phyloP scores from a whole-genome alignment of 2,888 invertebrate species.

The Pammene fasciana region DNA sequence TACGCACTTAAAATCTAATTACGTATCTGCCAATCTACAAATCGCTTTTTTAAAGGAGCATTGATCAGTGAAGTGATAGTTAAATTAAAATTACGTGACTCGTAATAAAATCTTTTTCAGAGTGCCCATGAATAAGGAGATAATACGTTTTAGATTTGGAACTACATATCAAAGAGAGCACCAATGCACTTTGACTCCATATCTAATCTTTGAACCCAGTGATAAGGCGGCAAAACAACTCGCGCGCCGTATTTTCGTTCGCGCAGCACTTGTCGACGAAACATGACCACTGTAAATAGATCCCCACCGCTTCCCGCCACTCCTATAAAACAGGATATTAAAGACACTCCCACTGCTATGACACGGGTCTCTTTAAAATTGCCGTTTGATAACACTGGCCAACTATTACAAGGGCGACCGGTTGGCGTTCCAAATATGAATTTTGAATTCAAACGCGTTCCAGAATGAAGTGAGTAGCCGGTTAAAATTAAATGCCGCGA shows the following conservation, averaged over 20 bases:
- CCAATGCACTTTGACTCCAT: slow-evolving; percentile 33
- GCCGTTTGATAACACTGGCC: slow-evolving; percentile 79
- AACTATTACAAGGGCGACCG: slow-evolving; percentile 84
- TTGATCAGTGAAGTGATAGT: not conserved
- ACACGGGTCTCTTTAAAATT: slow-evolving; percentile 60
- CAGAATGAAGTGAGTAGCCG: slow-evolving; percentile 64
- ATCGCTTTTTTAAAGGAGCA: not conserved
- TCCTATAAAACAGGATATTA: slow-evolving; percentile 49
- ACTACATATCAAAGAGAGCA: slow-evolving; percentile 9
- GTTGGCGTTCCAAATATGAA: slow-evolving; percentile 80
- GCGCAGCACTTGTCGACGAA: slow-evolving; percentile 81
- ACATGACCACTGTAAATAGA: slow-evolving; percentile 65
- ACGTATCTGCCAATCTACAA: not conserved
- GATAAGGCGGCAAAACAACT: slow-evolving; percentile 83
- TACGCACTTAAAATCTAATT: not conserved
- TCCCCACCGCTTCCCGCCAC: slow-evolving; percentile 58
- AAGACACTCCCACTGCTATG: slow-evolving; percentile 55
- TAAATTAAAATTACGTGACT: not conserved
- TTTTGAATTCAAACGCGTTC: slow-evolving; percentile 78
- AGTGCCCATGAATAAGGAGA: not conserved
- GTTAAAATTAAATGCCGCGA: slow-evolving; percentile 26
- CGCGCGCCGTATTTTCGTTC: slow-evolving; percentile 82
- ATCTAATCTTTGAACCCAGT: slow-evolving; percentile 67
- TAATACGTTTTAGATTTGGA: slow-evolving; percentile 7
- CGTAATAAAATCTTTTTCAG: not conserved